Base-by-base conservation (phyloP, 2,888 invertebrate genomes). In the Pharmacophagus antenor region DNA sequence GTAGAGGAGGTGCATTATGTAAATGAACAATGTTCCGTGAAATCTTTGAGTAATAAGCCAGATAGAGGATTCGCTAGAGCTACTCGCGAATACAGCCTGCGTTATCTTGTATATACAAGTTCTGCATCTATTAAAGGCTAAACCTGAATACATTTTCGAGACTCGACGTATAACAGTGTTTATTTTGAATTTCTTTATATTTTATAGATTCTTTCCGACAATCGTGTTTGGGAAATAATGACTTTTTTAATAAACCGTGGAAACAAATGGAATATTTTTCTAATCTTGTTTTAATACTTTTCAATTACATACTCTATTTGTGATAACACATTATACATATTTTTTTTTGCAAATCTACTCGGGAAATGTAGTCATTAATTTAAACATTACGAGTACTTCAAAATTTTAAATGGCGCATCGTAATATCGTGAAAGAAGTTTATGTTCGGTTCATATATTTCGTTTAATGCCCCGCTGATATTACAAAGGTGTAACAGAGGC, bases 401-500 rank as follows among this genome's bases (percentile, higher is more conserved):
- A 27, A 27, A 27, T 42, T 17, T 17, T 42, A 42, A 17, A 42
- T 42, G 42, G 8, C 17, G 41, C 23, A 37, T 7, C 42, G n/a
- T n/a, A 15, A 42, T 17, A 42, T 42, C 17, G 42, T 18, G 7
- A 42, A 42, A n/a, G 42, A 42, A n/a, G 42, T 52, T 47, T 47
- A 47, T n/a, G 47, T 51, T 51, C 44, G 46, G 46, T 31, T 57
- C 57, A 57, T 57, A 50, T 57, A 51, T 57, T 51, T 46, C 31
- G 21, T 51, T 46, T 58, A 58, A 58, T 53, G 41, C 23, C 25
- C 41, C 37, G 58, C 47, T 58, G 47, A 53, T 53, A 47, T 58
- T 53, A 53, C 53, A 44, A 60, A 55, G 49, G 49, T 54, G 50
- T 60, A 55, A 31, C 42, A 51, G 22, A 41, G 25, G 56, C 50